Conservation (phyloP, 2,888 invertebrate species). For the Altica lythri region DNA sequence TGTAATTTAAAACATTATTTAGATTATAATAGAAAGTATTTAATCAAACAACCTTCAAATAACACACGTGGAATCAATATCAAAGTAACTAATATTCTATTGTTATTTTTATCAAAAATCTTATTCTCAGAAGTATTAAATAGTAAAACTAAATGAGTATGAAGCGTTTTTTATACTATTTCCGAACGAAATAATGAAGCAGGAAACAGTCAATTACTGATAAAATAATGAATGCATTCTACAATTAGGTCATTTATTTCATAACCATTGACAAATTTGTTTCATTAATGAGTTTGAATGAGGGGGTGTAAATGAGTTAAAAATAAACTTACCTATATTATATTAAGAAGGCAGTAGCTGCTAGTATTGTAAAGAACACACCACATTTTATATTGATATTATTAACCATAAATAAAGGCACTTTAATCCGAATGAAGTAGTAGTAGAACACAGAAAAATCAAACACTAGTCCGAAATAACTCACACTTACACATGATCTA, state of each 20-base stretch:
- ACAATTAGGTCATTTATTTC: constrained; percentile 4
- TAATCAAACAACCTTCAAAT: too few species aligned
- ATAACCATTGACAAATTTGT: not conserved
- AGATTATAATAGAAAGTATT: too few species aligned
- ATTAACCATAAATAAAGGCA: constrained; percentile 26
- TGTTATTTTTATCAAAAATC: too few species aligned
- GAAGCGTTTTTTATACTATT: too few species aligned
- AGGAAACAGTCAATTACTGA: constrained; percentile 3
- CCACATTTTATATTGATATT: constrained; percentile 25
- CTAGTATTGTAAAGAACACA: constrained; percentile 22
- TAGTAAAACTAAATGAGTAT: too few species aligned
- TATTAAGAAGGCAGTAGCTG: constrained; percentile 24
- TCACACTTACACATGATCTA: constrained; percentile 30
- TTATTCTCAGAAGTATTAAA: too few species aligned
- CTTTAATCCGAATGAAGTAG: constrained; percentile 32
- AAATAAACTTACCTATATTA: constrained; percentile 30
- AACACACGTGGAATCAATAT: too few species aligned
- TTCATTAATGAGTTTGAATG: not conserved
- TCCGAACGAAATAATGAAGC: too few species aligned
- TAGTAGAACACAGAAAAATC: constrained; percentile 28
- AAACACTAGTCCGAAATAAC: constrained; percentile 37
- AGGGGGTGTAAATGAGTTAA: too few species aligned
- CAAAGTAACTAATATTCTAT: too few species aligned
- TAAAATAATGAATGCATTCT: constrained; percentile 1
- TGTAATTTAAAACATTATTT: too few species aligned